Evolutionary conservation across 2,888 invertebrate species (phyloP).

Genomic region (Chrysina gloriosa): DNA sequence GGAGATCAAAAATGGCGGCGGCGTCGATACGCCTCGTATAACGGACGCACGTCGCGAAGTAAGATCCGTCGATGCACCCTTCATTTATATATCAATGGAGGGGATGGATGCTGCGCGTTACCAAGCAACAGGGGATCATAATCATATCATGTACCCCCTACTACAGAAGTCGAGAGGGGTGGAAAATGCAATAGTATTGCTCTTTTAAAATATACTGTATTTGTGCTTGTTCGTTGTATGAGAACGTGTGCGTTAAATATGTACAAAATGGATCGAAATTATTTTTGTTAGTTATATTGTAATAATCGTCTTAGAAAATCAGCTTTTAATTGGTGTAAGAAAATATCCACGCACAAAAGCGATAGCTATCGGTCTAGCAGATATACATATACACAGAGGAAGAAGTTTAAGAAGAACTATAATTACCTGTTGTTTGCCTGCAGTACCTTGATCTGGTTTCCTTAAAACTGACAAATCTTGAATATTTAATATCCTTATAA

Average conservation of each 20-base stretch:
- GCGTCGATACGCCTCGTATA: slow-evolving; percentile 12
- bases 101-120: slow-evolving; percentile 64
- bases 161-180: slow-evolving; percentile 45
- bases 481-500: too few relatives aligned
- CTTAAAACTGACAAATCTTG: too few relatives aligned
- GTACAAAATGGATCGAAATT: neutral
- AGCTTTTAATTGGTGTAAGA: too few relatives aligned
- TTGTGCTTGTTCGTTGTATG: slow-evolving; percentile 7
- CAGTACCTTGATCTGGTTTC: too few relatives aligned
- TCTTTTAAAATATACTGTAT: slow-evolving; percentile 43
- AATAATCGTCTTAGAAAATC: too few relatives aligned
- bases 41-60: slow-evolving; percentile 54
- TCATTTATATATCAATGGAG: slow-evolving; percentile 61
- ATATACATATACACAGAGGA: too few relatives aligned
- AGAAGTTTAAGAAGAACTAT: too few relatives aligned
- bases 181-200: slow-evolving; percentile 47
- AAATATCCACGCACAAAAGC: too few relatives aligned
- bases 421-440: too few relatives aligned
- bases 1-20: slow-evolving; percentile 21
- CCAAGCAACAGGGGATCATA: slow-evolving; percentile 64
- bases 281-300: too few relatives aligned
- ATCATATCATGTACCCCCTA: slow-evolving; percentile 63
- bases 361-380: too few relatives aligned
- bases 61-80: slow-evolving; percentile 58
- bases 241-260: neutral